These are phyloP conservation scores for Clusia tigrina DNA, from an alignment of 2,888 invertebrate species.

Conservation along the genomic window DNA sequence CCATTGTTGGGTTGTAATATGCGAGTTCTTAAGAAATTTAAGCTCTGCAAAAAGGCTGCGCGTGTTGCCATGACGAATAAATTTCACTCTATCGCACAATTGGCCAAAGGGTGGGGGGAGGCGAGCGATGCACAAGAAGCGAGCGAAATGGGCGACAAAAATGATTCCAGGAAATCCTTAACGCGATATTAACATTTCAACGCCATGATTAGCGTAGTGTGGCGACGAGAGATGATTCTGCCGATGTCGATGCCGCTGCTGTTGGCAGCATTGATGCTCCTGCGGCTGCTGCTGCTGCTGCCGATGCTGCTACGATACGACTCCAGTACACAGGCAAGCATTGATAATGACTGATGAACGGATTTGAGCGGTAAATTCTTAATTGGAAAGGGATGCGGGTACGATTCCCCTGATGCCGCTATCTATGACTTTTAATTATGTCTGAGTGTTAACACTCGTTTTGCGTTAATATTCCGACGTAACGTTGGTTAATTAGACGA, in stretches of 20 bases:
- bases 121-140: background rate
- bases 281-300: too few relatives aligned
- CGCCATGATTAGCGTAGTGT: conserved; percentile 11
- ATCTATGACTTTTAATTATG: conserved; percentile 16
- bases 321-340: background rate
- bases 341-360: conserved; percentile 16
- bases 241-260: background rate
- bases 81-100: conserved; percentile 1
- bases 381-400: background rate
- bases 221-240: background rate
- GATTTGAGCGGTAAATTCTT: conserved; percentile 9
- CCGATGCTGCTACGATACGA: background rate
- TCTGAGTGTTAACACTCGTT: conserved; percentile 17
- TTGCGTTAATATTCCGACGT: conserved; percentile 6
- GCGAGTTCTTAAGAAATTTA: too few relatives aligned
- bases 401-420: background rate
- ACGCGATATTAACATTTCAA: conserved; percentile 12
- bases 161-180: background rate
- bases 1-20: too few relatives aligned
- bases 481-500: conserved; percentile 2
- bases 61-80: conserved; percentile 15
- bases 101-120: background rate
- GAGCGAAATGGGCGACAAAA: background rate
- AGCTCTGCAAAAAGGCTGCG: background rate
- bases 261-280: background rate